Percentiles rank a stretch among this genome's conserved stretches.
Evolutionary conservation across 1,140 invertebrate genomes (phyloP).

Genomic region (Drosophila rufa): DNA sequence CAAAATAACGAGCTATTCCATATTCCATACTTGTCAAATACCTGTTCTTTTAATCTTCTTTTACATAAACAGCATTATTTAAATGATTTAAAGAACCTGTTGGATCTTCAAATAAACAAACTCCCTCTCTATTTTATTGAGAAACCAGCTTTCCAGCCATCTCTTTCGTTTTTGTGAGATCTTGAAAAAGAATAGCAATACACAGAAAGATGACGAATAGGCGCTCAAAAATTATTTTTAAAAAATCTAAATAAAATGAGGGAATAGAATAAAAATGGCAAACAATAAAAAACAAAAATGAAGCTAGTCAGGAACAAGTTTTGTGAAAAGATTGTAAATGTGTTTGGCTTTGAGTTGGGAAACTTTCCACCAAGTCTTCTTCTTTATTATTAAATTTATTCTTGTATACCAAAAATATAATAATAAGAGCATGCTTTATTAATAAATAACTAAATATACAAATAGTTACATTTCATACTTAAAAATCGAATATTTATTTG

Average conservation of each 20-base stretch:
- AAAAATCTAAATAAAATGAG: conserved; percentile 11
- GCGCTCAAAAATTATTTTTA: background rate
- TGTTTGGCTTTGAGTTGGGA: conserved; percentile 53
- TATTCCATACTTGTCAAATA: background rate
- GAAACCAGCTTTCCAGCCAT: conserved; percentile 6
- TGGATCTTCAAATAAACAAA: background rate
- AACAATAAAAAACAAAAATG: background rate
- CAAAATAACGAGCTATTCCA: background rate
- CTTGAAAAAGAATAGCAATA: no score
- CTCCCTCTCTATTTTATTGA: background rate
- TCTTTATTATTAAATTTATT: background rate
- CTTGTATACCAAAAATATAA: background rate
- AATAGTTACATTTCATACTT: no score
- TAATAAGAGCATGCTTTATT: no score
- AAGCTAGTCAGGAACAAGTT: conserved; percentile 56
- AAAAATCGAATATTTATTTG: background rate
- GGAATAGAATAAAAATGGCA: conserved; percentile 12
- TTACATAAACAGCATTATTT: background rate
- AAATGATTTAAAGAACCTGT: conserved; percentile 6
- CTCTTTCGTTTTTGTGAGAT: conserved; percentile 31
- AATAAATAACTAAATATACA: no score
- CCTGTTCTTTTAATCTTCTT: background rate
- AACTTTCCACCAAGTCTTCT: conserved; percentile 18
- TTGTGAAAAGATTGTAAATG: conserved; percentile 56
- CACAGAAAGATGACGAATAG: no score